Conservation (phyloP, 2,888 invertebrate species). For the Papilio protenor region DNA sequence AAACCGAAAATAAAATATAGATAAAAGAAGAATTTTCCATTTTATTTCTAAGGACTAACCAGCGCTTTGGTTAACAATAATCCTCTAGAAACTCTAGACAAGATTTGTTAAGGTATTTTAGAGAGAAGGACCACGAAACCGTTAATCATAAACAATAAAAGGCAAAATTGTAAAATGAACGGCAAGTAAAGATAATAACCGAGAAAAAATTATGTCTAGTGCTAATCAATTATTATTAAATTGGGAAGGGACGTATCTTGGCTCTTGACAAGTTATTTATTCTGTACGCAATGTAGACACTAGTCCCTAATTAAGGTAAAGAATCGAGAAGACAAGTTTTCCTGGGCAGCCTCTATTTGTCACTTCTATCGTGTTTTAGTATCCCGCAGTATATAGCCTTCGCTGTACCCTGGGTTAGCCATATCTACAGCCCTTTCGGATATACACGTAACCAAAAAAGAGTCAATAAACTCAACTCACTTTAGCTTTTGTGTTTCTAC, state of each 20-base stretch:
- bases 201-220: neutral
- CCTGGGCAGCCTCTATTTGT: neutral
- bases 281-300: neutral
- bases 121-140: neutral
- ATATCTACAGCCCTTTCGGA: neutral
- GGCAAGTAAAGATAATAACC: neutral
- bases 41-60: neutral
- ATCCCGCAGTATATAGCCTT: neutral
- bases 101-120: neutral
- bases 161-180: neutral
- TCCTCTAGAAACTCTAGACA: neutral
- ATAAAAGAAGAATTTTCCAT: neutral
- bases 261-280: neutral
- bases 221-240: neutral
- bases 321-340: neutral
- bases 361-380: neutral
- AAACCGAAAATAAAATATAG: neutral
- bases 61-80: neutral
- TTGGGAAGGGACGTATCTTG: neutral
- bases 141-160: neutral
- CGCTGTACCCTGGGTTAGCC: neutral
- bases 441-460: neutral
- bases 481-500: too few relatives aligned
- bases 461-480: too few relatives aligned
- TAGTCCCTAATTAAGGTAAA: neutral